Percentiles rank a stretch among this genome's conserved stretches.
phyloP scores from a whole-genome alignment of 1,140 invertebrate species.

The Chlorops oryzae region DNA sequence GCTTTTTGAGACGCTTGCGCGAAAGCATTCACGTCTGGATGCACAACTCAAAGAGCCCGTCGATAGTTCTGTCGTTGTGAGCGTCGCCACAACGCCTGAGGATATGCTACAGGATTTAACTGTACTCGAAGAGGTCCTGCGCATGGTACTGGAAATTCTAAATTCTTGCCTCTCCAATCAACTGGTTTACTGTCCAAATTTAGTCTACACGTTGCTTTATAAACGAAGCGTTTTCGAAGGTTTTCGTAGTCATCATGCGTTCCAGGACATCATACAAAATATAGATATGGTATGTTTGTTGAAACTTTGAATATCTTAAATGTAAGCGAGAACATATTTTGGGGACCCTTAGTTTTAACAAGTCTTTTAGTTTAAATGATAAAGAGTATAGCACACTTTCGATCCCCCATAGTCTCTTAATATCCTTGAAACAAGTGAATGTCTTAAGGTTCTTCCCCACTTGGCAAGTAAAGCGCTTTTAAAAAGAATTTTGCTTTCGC shows the following conservation, averaged over 20 bases:
- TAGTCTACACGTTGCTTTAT: conserved; percentile 94
- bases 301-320: no score
- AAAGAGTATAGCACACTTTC: no score
- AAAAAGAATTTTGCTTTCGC: no score
- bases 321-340: no score
- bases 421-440: neutral
- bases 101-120: conserved; percentile 76
- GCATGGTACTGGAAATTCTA: conserved; percentile 93
- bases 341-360: no score
- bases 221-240: conserved; percentile 85
- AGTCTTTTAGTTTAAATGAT: no score
- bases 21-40: conserved; percentile 64
- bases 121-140: conserved; percentile 93
- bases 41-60: conserved; percentile 44
- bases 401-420: no score
- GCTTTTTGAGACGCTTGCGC: conserved; percentile 80
- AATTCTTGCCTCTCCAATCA: conserved; percentile 89
- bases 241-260: conserved; percentile 79
- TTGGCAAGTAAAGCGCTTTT: no score
- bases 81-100: conserved; percentile 39
- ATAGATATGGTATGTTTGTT: conserved; percentile 74
- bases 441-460: no score
- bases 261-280: conserved; percentile 94
- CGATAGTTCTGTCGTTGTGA: conserved; percentile 36
- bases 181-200: conserved; percentile 84